A percentile compares a stretch with the other conserved stretches of the same genome.
These are phyloP conservation scores for Todus mexicanus DNA, from an alignment of 2,797 vertebrate genomes.

Conservation along the genomic window DNA sequence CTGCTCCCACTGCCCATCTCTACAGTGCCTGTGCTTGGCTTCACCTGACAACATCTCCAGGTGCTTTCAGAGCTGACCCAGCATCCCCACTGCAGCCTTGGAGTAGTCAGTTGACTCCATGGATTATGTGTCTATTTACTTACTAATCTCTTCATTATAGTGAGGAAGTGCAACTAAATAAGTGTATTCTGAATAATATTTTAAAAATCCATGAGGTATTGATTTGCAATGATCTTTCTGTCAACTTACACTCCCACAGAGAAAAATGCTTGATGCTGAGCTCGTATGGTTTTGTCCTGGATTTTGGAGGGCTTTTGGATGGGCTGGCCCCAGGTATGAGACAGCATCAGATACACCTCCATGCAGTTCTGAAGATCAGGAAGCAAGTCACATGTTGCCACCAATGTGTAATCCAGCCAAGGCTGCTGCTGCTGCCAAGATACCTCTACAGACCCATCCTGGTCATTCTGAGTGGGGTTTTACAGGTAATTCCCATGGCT, in stretches of 20 bases:
- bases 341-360: neutral
- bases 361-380: neutral
- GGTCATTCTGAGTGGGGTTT: neutral
- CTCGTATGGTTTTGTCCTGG: neutral
- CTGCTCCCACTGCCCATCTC: neutral
- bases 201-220: neutral
- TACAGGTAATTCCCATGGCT: neutral
- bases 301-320: neutral
- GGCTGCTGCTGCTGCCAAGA: neutral
- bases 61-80: neutral
- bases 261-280: neutral
- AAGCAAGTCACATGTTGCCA: neutral
- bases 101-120: neutral
- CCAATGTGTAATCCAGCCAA: neutral
- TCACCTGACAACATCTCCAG: neutral
- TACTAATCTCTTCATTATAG: neutral
- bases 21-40: neutral
- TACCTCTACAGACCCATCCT: neutral
- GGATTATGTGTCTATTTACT: neutral
- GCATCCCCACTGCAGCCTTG: neutral
- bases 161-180: neutral
- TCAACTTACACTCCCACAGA: neutral
- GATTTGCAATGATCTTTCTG: neutral
- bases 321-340: rapidly evolving
- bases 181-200: neutral